Evolutionary conservation across 1,140 invertebrate genomes (phyloP), one percentile per base, ranked within the genome.

Genomic region (Cataglyphis hispanica): DNA sequence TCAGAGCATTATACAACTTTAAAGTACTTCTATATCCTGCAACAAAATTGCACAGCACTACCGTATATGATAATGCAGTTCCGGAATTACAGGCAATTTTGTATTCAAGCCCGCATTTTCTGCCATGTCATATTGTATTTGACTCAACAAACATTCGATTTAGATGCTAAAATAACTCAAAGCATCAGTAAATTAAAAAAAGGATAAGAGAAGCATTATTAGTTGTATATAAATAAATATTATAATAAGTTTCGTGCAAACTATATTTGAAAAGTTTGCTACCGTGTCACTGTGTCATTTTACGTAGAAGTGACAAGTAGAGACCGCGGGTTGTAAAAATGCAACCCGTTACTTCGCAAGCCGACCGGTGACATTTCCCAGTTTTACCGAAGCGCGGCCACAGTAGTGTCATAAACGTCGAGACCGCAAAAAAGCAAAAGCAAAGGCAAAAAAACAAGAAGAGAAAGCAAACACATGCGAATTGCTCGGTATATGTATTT

Each of bases 401-500:
- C 66, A 25, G 46, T 27, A 34, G 64, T 53, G 11, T 81, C 78
- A 83, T 83, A 83, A 83, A 60, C 66, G 78, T 40, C 66, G 53
- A 7, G 43, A 40, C 31, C 31, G 27, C 66, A 46, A 60, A 83
- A 60, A 31, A 8, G 19, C 46, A 56, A n/a, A 53, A 27, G 22
- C 19, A 2, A 37, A 37, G 58, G 46, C 46, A 16, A 72, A 72
- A 56, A 53, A 6, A 6, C 0, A 22, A 16, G 13, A 7, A 25
- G 13, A 64, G 72, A 67, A 77, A 67, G 61, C 67, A 86, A 78
- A 76, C 50, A 22, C 34, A 19, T 0, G 56, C 69, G 56, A 63
- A 88, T 80, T 75, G 69, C 58, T 37, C 13, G 40, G 1, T 10
- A 16, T 46, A 19, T 10, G 7, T 70, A 60, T 70, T 78, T 85